Base-by-base conservation (phyloP, 2,888 invertebrate species). In the Melinaea menophilus region DNA sequence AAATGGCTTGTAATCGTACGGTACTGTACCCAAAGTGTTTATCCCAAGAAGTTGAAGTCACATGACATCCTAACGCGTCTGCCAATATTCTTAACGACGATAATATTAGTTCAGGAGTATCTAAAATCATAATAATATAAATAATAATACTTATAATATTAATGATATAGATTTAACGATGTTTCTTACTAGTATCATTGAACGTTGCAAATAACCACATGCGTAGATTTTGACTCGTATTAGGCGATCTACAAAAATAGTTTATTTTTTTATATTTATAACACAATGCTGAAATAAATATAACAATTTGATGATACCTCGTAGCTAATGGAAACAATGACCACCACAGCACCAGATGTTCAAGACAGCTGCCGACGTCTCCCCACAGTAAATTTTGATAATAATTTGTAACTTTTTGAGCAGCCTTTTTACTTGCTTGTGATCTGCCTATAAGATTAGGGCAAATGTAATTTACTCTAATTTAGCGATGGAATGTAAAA, bases 311-410 rank as follows among this genome's bases (percentile, higher is more conserved):
- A 56, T 37, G 35, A 47, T 57, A 91, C 86, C 92, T 92, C 63
- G 93, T 92, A 12, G 95, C 94, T 55, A 95, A 84, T 0, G 95
- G 95, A 68, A 93, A 94, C 11, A 94, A 90, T 2, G 95, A 94
- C 96, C 96, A 96, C 97, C 96, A 97, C 0, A 97, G 87, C 33
- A 96, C 92, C 31, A 96, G 93, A 75, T 97, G 96, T 77, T 96
- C 96, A 58, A 96, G 88, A 74, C 94, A 94, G 65, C 94, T 94
- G 2, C 96, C 96, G 1, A 96, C 95, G 76, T 95, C 94, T 0
- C 95, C 94, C 96, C 96, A 97, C 37, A 96, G 85, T 61, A 94
- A 92, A 77, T 94, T 93, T 73, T 95, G 94, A 76, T 95, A 95
- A 77, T 94, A 95, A 73, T 93, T 93, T 5, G 93, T 87, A 11